Base-by-base conservation (phyloP, 2,797 vertebrate genomes). In the Alca torda region DNA sequence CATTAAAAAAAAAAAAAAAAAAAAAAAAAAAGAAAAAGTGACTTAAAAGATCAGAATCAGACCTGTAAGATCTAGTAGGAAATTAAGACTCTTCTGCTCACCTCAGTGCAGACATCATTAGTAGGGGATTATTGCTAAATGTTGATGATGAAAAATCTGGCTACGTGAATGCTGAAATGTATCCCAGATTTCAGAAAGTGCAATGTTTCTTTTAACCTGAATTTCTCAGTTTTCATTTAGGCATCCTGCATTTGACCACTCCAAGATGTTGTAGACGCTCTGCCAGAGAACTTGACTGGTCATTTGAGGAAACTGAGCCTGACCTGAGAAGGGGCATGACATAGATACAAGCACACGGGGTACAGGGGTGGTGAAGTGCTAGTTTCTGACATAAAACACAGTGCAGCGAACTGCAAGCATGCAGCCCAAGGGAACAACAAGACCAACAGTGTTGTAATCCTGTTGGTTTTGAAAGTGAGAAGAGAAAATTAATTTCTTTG, bases 261-360 rank as follows among this genome's bases (percentile, higher is more conserved):
- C 37, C 30, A 19, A 59, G 16, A 17, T 1, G 1, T 8, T 70
- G 73, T 37, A 53, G 46, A 45, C 2, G 3, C 4, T 88, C 39
- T 77, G 5, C 11, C 18, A n/a, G 35, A 35, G 30, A 91, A 45
- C 4, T 14, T 30, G 30, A 11, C 5, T 13, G 4, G 8, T 33
- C 19, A 7, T 33, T 4, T 57, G 28, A 4, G 12, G 21, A 90
- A 88, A 86, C 10, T 61, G 14, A 57, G 37, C 3, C 6, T 5
- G 30, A 28, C 2, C 7, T 51, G 45, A 74, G 19, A 64, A 70
- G 3, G 11, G 6, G 2, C 5, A 5, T 1, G 5, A 6, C 31
- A 24, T 8, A 56, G 7, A 4, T 6, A 59, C 5, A 33, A 61
- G 15, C 19, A 4, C 6, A 37, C 2, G 28, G 7, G 6, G 2